A percentile compares a stretch with the other conserved stretches of the same genome.
These are phyloP conservation scores for Uropetala carovei DNA, from an alignment of 2,888 invertebrate genomes.

Conservation along the genomic window DNA sequence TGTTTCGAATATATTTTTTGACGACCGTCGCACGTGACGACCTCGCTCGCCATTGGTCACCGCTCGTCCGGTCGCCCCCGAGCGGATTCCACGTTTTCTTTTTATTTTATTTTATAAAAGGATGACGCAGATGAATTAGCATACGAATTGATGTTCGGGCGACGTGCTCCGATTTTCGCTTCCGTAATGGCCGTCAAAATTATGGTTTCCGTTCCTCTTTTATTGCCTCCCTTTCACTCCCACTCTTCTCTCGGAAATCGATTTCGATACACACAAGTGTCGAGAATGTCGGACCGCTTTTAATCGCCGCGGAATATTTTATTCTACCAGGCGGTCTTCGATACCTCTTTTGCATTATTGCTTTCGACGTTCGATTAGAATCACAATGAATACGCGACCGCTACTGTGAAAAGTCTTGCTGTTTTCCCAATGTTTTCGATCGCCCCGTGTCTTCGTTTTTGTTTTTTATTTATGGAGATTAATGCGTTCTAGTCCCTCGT, in stretches of 20 bases:
- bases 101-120: neutral
- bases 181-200: constrained; percentile 35
- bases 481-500: neutral
- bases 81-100: neutral
- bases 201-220: constrained; percentile 38
- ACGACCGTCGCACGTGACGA: neutral
- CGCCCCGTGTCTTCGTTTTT: neutral
- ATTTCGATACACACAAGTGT: constrained; percentile 1
- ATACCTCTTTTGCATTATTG: constrained; percentile 33
- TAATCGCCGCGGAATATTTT: constrained; percentile 2
- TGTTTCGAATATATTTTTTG: neutral
- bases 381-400: neutral
- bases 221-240: neutral
- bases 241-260: neutral
- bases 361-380: constrained; percentile 20
- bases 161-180: constrained; percentile 24
- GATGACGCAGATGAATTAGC: constrained; percentile 21
- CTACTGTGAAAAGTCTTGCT: neutral
- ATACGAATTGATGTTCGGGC: constrained; percentile 30
- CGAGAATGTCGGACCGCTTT: neutral
- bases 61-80: neutral
- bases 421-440: neutral
- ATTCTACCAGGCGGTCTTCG: constrained; percentile 23
- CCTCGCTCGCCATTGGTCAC: neutral
- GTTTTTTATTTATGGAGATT: constrained; percentile 7